These are phyloP conservation scores for Myodes glareolus DNA, from an alignment of 2,113 vertebrate genomes.

Conservation along the genomic window DNA sequence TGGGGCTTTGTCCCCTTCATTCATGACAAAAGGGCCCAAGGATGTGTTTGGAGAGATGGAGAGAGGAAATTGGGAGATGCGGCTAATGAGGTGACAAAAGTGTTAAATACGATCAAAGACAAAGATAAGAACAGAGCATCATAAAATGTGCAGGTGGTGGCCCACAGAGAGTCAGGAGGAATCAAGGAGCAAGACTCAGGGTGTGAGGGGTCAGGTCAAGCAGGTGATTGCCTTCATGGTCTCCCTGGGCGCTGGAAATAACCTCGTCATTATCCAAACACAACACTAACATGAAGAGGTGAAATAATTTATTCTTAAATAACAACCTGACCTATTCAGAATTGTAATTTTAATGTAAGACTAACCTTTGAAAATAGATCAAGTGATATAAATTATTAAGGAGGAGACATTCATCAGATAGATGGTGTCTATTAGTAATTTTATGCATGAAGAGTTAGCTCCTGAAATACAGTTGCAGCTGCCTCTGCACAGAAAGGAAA, in stretches of 20 bases:
- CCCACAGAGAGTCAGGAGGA: conserved; percentile 52
- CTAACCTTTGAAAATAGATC: conserved; percentile 89
- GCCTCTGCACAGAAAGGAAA: conserved; percentile 65
- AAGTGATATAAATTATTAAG: conserved; percentile 88
- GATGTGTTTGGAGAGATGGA: not conserved
- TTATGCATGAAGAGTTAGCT: conserved; percentile 85
- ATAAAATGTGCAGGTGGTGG: conserved; percentile 32
- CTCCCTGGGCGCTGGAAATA: conserved; percentile 70
- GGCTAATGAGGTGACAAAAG: not conserved
- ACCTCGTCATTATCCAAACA: conserved; percentile 83
- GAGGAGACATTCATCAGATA: conserved; percentile 83
- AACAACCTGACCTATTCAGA: conserved; percentile 87
- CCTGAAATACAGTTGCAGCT: conserved; percentile 74
- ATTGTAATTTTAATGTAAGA: conserved; percentile 87
- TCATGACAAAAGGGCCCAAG: not conserved
- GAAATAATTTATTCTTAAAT: conserved; percentile 86
- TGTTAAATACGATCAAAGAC: not conserved
- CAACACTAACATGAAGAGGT: conserved; percentile 80
- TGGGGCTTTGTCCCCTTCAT: not conserved
- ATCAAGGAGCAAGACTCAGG: conserved; percentile 37
- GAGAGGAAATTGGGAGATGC: not conserved
- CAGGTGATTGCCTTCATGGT: conserved; percentile 21
- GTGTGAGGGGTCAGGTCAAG: conserved; percentile 38
- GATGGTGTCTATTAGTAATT: conserved; percentile 86
- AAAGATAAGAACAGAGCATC: not conserved